Evolutionary conservation across 2,113 vertebrate genomes (phyloP).

Genomic region (Seriola rivoliana): DNA sequence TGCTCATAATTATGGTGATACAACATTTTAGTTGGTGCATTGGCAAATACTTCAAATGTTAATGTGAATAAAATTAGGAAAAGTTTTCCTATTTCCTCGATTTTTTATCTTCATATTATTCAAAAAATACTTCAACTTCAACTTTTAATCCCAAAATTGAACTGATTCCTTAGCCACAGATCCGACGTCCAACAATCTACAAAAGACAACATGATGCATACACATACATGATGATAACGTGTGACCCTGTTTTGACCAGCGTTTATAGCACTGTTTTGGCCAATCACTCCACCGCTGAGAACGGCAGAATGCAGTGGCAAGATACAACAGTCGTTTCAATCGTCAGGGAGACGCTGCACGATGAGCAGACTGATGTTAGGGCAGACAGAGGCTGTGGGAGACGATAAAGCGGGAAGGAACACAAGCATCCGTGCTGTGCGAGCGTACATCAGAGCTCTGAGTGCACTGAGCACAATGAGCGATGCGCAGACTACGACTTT

Average conservation of each 20-base stretch:
- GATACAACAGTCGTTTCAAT: conserved; percentile 43
- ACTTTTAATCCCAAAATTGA: neutral
- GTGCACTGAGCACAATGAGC: neutral
- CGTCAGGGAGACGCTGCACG: conserved; percentile 29
- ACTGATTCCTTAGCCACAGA: neutral
- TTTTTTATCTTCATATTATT: neutral
- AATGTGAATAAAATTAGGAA: neutral
- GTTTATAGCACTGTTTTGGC: conserved; percentile 14
- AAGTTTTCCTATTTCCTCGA: neutral
- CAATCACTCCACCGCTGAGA: conserved; percentile 20
- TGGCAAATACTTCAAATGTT: neutral
- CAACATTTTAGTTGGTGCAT: conserved; percentile 9
- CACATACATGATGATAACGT: neutral
- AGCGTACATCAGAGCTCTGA: conserved; percentile 20
- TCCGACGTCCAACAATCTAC: fast-evolving
- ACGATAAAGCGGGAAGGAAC: conserved; percentile 28
- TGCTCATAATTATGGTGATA: conserved; percentile 10
- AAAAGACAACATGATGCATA: neutral
- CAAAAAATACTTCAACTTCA: neutral
- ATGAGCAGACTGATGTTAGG: conserved; percentile 29
- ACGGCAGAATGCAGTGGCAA: conserved; percentile 12
- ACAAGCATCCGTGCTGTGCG: neutral
- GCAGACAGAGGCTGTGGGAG: conserved; percentile 28
- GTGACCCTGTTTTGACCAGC: conserved; percentile 5
- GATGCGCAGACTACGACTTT: neutral